Conservation (phyloP, 2,888 invertebrate species). For the Pharmacophagus antenor region DNA sequence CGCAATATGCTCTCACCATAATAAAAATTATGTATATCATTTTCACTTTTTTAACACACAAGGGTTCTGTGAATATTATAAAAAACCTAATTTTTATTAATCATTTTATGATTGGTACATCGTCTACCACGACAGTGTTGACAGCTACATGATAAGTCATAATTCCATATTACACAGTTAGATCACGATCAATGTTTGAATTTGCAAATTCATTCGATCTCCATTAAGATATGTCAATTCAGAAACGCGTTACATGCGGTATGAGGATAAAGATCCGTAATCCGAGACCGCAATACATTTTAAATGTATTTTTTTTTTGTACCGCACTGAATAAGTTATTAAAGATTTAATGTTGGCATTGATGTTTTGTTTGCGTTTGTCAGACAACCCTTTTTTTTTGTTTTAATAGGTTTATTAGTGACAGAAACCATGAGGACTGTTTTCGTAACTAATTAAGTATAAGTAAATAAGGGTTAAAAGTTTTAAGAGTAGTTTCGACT, state of each 20-base stretch:
- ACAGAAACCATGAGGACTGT: slow-evolving; percentile 1
- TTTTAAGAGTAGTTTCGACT: too few species aligned
- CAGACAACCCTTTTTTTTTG: neutral
- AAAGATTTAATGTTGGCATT: neutral
- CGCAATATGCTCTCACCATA: too few species aligned
- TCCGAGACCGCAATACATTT: slow-evolving; percentile 6
- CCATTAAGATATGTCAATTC: slow-evolving; percentile 22
- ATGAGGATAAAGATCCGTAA: slow-evolving; percentile 11
- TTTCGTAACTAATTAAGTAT: too few species aligned
- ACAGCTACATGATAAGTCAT: slow-evolving; percentile 6
- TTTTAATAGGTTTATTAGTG: neutral
- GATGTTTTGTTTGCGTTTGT: slow-evolving; percentile 8
- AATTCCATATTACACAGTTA: neutral
- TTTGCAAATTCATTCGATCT: slow-evolving; percentile 24
- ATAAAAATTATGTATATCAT: too few species aligned
- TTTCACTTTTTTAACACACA: too few species aligned
- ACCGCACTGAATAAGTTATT: neutral
- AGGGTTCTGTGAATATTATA: neutral
- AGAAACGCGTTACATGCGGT: slow-evolving; percentile 24
- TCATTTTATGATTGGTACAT: slow-evolving; percentile 1
- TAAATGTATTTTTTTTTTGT: slow-evolving; percentile 17
- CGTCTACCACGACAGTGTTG: slow-evolving; percentile 13
- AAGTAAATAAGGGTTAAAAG: too few species aligned
- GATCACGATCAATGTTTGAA: slow-evolving; percentile 2
- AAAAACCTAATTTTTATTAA: neutral